These are phyloP conservation scores for Eulemur albifrons DNA, from an alignment of 2,797 vertebrate genomes.

Conservation along the genomic window DNA sequence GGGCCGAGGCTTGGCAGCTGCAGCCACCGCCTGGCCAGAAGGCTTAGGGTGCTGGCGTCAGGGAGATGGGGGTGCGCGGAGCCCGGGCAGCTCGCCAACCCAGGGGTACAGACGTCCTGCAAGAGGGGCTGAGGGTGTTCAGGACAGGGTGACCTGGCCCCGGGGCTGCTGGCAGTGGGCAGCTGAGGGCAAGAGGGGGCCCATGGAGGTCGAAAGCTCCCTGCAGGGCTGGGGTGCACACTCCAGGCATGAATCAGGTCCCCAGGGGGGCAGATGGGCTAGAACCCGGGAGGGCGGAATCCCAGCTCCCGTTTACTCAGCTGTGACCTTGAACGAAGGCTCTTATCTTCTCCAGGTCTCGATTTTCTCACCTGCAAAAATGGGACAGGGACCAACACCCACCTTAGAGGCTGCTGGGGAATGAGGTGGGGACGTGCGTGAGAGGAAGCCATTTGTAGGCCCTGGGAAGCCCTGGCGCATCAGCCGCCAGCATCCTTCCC, in stretches of 20 bases:
- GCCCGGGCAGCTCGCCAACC: neutral
- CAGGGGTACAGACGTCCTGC: rapidly evolving
- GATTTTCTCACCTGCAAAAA: neutral
- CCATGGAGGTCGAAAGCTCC: neutral
- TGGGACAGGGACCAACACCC: neutral
- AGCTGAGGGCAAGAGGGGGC: neutral
- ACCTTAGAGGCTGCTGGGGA: neutral
- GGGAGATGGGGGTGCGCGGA: neutral
- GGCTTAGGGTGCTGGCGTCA: neutral
- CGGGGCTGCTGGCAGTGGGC: neutral
- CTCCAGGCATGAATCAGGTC: neutral
- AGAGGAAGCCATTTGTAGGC: neutral
- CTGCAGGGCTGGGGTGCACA: neutral
- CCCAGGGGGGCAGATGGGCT: neutral
- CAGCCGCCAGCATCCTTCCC: neutral
- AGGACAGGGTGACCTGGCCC: rapidly evolving
- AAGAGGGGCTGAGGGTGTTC: neutral
- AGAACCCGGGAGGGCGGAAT: neutral
- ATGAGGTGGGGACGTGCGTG: rapidly evolving
- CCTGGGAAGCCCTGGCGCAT: rapidly evolving
- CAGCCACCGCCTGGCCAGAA: neutral
- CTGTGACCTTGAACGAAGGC: neutral
- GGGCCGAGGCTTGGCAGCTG: neutral
- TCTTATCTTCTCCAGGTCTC: neutral
- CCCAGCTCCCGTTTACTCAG: neutral